Evolutionary conservation across 2,113 vertebrate genomes (phyloP).

Genomic region (Pachyramphus minor): DNA sequence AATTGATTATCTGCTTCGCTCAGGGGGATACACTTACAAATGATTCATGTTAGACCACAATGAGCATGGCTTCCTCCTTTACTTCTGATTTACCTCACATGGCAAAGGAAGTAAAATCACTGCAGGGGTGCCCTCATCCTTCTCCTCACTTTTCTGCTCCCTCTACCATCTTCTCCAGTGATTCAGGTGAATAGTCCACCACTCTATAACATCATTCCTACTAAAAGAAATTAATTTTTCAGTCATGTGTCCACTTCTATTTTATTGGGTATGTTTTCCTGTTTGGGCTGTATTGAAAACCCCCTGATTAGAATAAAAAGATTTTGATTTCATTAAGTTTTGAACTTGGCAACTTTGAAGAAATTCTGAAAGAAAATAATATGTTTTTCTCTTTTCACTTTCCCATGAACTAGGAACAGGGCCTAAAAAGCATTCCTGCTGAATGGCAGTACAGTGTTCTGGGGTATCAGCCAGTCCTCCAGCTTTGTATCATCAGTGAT

Average conservation of each 20-base stretch:
- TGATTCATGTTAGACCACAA: neutral
- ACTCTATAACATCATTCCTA: neutral
- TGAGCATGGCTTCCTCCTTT: neutral
- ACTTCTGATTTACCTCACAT: neutral
- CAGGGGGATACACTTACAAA: neutral
- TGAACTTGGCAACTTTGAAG: neutral
- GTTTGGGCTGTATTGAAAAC: neutral
- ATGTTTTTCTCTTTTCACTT: neutral
- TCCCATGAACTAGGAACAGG: neutral
- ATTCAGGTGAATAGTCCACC: neutral
- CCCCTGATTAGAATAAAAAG: neutral
- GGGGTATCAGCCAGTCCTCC: neutral
- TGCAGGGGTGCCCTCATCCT: neutral
- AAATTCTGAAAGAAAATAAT: neutral
- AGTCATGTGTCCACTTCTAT: neutral
- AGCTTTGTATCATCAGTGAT: neutral
- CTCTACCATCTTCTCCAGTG: neutral
- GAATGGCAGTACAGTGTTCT: neutral
- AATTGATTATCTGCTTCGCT: neutral
- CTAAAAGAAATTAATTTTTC: neutral
- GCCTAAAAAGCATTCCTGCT: neutral
- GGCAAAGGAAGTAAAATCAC: neutral
- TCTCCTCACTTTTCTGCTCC: neutral
- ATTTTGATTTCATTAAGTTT: neutral
- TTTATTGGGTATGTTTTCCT: neutral